Evolutionary conservation across 2,888 invertebrate species (phyloP).

Genomic region (Lithosia quadra): DNA sequence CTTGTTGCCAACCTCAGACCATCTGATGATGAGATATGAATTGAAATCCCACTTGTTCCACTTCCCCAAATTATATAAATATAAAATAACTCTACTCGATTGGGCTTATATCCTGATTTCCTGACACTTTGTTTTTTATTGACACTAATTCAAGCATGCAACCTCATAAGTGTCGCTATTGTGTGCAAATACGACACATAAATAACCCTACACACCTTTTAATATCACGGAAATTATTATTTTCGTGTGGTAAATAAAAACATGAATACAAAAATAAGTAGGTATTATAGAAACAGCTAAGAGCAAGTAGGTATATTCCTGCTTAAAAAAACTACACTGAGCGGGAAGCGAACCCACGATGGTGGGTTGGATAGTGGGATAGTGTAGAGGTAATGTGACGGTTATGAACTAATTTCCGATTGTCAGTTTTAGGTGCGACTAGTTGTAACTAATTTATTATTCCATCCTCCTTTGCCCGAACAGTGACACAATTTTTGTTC

Average conservation of each 20-base stretch:
- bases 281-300: no score
- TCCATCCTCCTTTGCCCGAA: not conserved
- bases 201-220: slow-evolving; percentile 25
- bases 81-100: not conserved
- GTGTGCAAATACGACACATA: slow-evolving; percentile 58
- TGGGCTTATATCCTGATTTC: slow-evolving; percentile 17
- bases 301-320: no score
- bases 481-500: no score
- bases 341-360: no score
- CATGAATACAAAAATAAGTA: no score
- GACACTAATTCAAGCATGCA: slow-evolving; percentile 46
- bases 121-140: slow-evolving; percentile 17
- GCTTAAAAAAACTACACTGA: no score
- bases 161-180: slow-evolving; percentile 54
- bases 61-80: not conserved
- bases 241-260: slow-evolving; percentile 18
- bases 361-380: no score
- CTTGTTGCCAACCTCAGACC: no score
- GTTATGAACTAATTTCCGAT: no score
- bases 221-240: slow-evolving; percentile 43
- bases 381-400: no score
- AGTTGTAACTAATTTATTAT: no score
- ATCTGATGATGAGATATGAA: not conserved
- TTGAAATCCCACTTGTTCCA: not conserved
- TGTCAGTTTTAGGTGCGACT: no score